These are phyloP conservation scores for Apus apus DNA, from an alignment of 2,113 vertebrate species.

Conservation along the genomic window DNA sequence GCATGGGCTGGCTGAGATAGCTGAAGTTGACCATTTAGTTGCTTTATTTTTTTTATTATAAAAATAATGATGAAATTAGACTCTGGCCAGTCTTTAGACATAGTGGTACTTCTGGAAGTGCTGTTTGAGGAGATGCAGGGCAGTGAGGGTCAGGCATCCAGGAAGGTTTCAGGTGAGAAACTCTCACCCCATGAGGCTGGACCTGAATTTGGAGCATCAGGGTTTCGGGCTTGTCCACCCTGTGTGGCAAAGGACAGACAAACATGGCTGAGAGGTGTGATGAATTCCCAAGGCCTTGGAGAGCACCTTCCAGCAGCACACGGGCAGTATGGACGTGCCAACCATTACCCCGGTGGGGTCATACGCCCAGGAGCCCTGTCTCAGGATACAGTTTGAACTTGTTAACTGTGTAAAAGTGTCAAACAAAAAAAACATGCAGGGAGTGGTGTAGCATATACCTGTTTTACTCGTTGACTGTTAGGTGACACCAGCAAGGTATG, in stretches of 20 bases:
- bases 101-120: background rate
- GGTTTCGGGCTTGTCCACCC: background rate
- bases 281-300: background rate
- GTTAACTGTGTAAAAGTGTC: background rate
- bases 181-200: background rate
- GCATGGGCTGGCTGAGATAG: background rate
- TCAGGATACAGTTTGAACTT: background rate
- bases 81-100: background rate
- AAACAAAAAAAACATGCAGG: background rate
- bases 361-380: rapidly evolving
- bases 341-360: background rate
- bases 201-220: background rate
- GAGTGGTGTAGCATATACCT: background rate
- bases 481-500: background rate
- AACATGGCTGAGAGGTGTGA: background rate
- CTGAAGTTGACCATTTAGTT: background rate
- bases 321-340: background rate
- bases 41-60: background rate
- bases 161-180: background rate
- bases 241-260: background rate
- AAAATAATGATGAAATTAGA: background rate
- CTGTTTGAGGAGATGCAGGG: background rate
- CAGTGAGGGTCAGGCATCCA: background rate
- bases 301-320: background rate
- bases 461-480: background rate